Evolutionary conservation across 2,797 vertebrate species (phyloP), one percentile per base, ranked within the genome.

Genomic region (Phrynocephalus vlangalii): DNA sequence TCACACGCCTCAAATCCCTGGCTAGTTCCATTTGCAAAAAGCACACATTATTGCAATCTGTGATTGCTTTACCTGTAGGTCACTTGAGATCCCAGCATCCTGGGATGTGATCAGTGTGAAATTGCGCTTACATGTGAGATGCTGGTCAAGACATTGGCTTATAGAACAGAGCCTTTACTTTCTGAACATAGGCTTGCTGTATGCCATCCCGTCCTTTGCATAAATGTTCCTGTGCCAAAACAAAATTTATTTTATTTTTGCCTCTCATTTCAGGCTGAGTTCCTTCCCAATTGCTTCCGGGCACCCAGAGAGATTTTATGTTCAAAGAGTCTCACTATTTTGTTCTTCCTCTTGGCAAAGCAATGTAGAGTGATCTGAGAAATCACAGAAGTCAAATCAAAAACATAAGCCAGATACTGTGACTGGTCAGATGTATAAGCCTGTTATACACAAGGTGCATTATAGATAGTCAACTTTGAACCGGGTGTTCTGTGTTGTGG

Each of bases 21-120:
- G 72, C 71, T 70, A 76, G 70, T 28, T 88, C 78, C 6, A 81
- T n/a, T 48, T 7, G 60, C 77, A 89, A 94, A 91, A 93, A 94
- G 94, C 96, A 95, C 95, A 95, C 92, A 96, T 96, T 96, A 94
- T 89, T 97, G 97, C 97, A 97, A 97, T 97, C 97, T 96, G 97
- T 97, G 97, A 97, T 97, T 97, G 97, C 97, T 95, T 90, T 92
- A 94, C 94, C 93, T 96, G 89, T 95, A 92, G 91, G 93, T 94
- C 91, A 93, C 76, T 93, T 94, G 95, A 87, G 96, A 95, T 87
- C 83, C 95, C 94, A 91, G 86, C 94, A 95, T 96, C 93, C 94
- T 91, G 94, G 79, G 93, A 96, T 92, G 92, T 92, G 91, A 95
- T 95, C 95, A 95, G 92, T 97, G 95, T 96, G 95, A 96, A 95